Percentiles rank a stretch among this genome's conserved stretches.
These are phyloP conservation scores for Andrena camellia DNA, from an alignment of 2,888 invertebrate species.

Conservation along the genomic window DNA sequence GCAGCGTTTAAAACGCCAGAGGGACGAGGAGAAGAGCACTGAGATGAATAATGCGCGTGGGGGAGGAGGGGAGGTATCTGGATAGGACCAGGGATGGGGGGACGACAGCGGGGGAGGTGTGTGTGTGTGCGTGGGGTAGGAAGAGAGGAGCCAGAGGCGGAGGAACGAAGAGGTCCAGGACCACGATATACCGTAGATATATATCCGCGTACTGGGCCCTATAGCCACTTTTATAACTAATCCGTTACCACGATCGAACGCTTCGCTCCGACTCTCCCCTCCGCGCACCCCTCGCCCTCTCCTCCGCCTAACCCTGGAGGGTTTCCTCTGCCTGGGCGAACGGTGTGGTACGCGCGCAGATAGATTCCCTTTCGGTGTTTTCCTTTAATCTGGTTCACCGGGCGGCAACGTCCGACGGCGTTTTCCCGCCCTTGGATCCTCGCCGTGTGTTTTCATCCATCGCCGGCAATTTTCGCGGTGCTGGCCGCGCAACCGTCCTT, in stretches of 20 bases:
- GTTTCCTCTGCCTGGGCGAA: conserved; percentile 28
- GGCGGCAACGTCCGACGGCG: conserved; percentile 31
- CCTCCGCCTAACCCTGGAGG: not conserved
- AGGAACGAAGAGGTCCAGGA: conserved; percentile 64
- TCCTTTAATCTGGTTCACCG: conserved; percentile 70
- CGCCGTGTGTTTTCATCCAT: not conserved
- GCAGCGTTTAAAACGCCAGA: conserved; percentile 30
- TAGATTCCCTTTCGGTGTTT: conserved; percentile 53
- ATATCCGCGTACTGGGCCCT: conserved; percentile 68
- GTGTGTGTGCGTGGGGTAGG: conserved; percentile 44
- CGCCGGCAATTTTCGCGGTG: no score
- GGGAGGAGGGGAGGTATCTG: conserved; percentile 73
- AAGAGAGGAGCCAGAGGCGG: conserved; percentile 59
- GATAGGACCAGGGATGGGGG: conserved; percentile 53
- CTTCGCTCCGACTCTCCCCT: conserved; percentile 51
- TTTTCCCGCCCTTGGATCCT: not conserved
- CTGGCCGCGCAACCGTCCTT: no score
- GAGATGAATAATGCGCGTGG: conserved; percentile 82
- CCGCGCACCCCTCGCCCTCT: not conserved
- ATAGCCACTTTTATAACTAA: conserved; percentile 80
- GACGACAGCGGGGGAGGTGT: conserved; percentile 44
- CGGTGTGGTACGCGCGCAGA: conserved; percentile 30
- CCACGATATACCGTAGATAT: conserved; percentile 66
- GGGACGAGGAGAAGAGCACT: conserved; percentile 37
- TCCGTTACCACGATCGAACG: conserved; percentile 82